Percentiles rank a stretch among this genome's conserved stretches.
These are phyloP conservation scores for Heliornis fulica DNA, from an alignment of 2,113 vertebrate species.

Conservation along the genomic window DNA sequence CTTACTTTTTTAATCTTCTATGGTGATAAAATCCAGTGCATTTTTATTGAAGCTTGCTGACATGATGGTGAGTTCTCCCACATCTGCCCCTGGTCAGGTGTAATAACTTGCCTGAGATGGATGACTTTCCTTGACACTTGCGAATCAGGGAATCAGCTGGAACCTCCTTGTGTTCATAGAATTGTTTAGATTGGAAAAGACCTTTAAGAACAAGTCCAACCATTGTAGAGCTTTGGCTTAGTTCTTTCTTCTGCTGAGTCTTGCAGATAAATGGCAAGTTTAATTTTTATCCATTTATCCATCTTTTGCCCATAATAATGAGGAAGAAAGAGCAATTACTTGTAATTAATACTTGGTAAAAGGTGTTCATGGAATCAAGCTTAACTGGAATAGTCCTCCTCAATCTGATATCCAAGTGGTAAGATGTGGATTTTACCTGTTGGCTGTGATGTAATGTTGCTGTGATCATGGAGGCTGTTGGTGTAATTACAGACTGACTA, in stretches of 20 bases:
- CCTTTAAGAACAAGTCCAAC: too few relatives aligned
- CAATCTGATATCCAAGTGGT: background rate
- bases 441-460: background rate
- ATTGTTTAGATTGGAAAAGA: too few relatives aligned
- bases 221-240: background rate
- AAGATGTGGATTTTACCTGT: background rate
- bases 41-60: background rate
- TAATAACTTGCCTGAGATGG: background rate
- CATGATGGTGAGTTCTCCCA: background rate
- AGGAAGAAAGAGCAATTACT: background rate
- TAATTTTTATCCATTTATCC: background rate
- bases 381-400: background rate
- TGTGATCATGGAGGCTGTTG: background rate
- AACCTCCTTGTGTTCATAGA: background rate
- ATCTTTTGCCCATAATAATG: background rate
- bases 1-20: background rate
- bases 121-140: background rate
- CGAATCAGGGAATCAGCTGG: background rate
- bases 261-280: background rate
- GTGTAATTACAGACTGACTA: background rate
- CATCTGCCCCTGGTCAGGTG: accelerated
- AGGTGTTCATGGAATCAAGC: background rate
- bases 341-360: background rate
- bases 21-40: background rate
- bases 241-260: background rate